These are phyloP conservation scores for Platycheirus rosarum DNA, from an alignment of 2,888 invertebrate species.

Conservation along the genomic window DNA sequence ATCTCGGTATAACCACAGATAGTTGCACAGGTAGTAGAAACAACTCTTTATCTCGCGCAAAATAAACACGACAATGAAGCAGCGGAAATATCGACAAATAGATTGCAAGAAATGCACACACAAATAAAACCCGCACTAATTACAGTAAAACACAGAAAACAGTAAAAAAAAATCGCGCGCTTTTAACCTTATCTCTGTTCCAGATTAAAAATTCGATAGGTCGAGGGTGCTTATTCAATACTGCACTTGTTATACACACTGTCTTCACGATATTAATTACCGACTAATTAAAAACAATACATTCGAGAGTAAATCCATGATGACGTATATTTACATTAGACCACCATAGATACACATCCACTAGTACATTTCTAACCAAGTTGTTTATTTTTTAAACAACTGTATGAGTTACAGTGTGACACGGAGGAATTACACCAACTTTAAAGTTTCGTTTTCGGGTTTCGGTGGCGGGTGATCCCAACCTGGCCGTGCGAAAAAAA, in stretches of 20 bases:
- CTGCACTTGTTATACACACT: conserved; percentile 25
- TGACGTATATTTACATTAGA: conserved; percentile 29
- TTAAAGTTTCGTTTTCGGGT: conserved; percentile 1
- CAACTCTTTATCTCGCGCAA: no score
- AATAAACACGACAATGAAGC: neutral
- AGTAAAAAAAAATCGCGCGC: conserved; percentile 11
- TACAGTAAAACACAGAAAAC: neutral
- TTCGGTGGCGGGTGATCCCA: neutral
- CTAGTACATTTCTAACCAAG: neutral
- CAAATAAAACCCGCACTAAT: conserved; percentile 43
- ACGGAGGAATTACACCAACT: neutral
- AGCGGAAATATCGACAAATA: neutral
- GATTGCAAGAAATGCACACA: conserved; percentile 5
- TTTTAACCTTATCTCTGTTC: conserved; percentile 49
- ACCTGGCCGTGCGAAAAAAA: conserved; percentile 25
- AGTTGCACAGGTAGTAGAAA: no score
- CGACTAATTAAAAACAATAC: conserved; percentile 61
- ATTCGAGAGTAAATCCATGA: conserved; percentile 36
- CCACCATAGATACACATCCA: conserved; percentile 36
- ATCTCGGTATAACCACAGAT: no score
- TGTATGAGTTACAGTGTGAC: neutral
- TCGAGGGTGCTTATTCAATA: neutral
- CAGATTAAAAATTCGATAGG: conserved; percentile 50
- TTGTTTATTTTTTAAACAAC: conserved; percentile 16
- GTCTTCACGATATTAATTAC: conserved; percentile 58